Evolutionary conservation across 1,140 invertebrate species (phyloP), one percentile per base, ranked within the genome.

Genomic region (Wiebesia pumilae): DNA sequence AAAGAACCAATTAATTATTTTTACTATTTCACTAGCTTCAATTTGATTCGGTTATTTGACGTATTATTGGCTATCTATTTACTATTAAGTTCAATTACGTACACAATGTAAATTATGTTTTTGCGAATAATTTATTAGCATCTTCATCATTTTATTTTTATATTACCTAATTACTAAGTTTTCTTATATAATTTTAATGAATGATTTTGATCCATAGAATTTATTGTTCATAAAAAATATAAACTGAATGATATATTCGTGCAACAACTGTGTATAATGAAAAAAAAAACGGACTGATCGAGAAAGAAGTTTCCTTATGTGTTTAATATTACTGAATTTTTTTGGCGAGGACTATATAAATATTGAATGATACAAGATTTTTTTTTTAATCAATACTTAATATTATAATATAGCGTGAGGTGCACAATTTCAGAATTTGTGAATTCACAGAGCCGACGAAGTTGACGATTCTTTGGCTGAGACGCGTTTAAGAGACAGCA

Each of bases 391-490:
- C 30, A 30, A 65, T 79, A 24, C 47, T 79, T 79, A 35, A 58
- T 38, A 65, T 62, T 38, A 65, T 33, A 62, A 65, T n/a, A 35
- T 40, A 27, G 27, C 19, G 19, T 54, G 19, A 54, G 19, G 14
- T 54, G 9, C 51, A 54, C 51, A 54, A 54, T 54, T 54, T 54
- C 7, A 2, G 9, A 16, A 54, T 2, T 7, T 4, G 77, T 58
- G 40, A n/a, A 54, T 21, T 75, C 35, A 6, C 33, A 16, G 30
- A 30, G 16, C 12, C 40, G 24, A 80, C 38, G 87, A 81, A 54
- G 80, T 83, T 83, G 77, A 89, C 10, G 43, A 54, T 83, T 54
- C 16, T 54, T 83, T 83, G 69, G 33, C 81, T 54, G 65, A 30
- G 40, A n/a, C 3, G 38, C 71, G 12, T n/a, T 62, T 62, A 62